Evolutionary conservation across 2,113 vertebrate species (phyloP), one percentile per base, ranked within the genome.

Genomic region (Dipodomys ordii): DNA sequence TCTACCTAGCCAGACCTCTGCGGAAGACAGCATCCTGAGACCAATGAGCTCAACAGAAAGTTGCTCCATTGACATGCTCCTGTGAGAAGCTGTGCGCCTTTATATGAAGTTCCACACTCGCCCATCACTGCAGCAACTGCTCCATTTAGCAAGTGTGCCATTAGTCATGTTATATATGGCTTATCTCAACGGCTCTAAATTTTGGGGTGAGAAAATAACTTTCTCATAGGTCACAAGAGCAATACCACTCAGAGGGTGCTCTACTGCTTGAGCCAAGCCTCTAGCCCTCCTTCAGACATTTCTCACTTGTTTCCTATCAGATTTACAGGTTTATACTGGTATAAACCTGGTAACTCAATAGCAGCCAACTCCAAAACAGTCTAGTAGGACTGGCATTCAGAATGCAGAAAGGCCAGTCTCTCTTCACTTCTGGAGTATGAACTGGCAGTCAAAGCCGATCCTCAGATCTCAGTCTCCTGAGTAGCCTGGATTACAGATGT

Each of bases 1-100:
- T 71, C 23, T 25, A 28, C 20, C 25, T 20, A 60, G 44, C 62
- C 77, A 49, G 69, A 35, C 25, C 68, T 60, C 74, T 18, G 32
- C 53, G 32, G 49, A 28, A 69, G 90, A 32, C 18, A 30, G 49
- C 0, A 35, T 32, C 20, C 35, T 68, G 15, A 15, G 28, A 27
- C 2, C 2, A 7, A 2, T 0, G 10, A 15, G 6, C 9, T 46
- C 6, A 7, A 60, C 25, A 60, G 64, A 73, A 10, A 77, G 49
- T 62, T 22, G 20, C 3, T 71, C n/a, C 5, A 1, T 32, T 65
- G 3, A 15, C 18, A 2, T 0, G 23, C 9, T 0, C 2, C 46
- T 1, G 0, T 0, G 3, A 25, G 18, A 3, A 16, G 79, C 27
- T 20, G 4, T 9, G 6, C 0, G 12, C 27, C 74, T 44, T 46